Conservation (phyloP, 2,888 invertebrate species). For the Dexiosoma caninum region DNA sequence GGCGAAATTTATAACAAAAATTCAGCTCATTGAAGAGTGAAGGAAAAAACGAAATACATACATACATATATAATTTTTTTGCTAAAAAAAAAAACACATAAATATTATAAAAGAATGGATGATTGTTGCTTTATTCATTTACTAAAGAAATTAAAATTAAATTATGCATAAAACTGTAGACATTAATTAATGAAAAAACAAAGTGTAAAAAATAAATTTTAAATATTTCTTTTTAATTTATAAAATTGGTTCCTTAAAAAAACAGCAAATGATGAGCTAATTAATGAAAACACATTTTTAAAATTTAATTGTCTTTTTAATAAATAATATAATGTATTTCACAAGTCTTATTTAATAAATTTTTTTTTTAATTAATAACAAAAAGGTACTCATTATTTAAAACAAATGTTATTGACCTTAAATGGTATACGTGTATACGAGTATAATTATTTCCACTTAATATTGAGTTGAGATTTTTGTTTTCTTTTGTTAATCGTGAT, state of each 20-base stretch:
- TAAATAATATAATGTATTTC: conserved; percentile 2
- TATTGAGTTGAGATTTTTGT: neutral
- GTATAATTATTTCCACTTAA: neutral
- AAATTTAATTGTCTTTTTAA: conserved; percentile 23
- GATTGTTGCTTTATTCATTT: neutral
- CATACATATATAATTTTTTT: conserved; percentile 39
- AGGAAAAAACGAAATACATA: neutral
- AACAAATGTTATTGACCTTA: conserved; percentile 47
- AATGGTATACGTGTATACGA: neutral
- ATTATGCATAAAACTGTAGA: conserved; percentile 54
- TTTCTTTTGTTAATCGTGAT: conserved; percentile 22
- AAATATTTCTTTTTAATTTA: conserved; percentile 35
- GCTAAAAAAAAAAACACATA: conserved; percentile 50
- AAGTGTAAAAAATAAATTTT: conserved; percentile 21
- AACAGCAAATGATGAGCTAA: neutral
- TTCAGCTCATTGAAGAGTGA: conserved; percentile 32
- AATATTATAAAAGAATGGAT: conserved; percentile 40
- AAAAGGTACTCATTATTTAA: conserved; percentile 12
- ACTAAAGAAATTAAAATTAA: conserved; percentile 44
- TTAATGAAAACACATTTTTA: conserved; percentile 12
- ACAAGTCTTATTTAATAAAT: neutral
- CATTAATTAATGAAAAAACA: conserved; percentile 37
- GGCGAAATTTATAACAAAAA: conserved; percentile 55
- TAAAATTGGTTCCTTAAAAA: conserved; percentile 47
- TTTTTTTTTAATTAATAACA: conserved; percentile 1